Percentiles rank a stretch among this genome's conserved stretches.
Conservation (phyloP, 2,113 vertebrate species). For the Dipodomys merriami region DNA sequence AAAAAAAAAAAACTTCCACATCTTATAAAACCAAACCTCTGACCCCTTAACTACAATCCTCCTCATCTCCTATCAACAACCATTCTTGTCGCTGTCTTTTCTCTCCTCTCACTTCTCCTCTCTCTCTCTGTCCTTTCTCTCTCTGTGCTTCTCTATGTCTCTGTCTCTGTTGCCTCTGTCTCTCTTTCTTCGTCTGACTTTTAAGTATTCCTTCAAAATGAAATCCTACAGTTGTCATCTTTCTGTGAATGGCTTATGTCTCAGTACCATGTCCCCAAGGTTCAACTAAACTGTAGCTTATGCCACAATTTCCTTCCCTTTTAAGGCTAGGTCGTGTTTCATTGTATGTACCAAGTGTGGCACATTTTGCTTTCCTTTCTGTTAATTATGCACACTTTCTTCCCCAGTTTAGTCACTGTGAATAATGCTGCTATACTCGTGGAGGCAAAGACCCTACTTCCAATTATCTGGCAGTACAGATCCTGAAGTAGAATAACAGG, state of each 20-base stretch:
- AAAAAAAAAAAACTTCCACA: not conserved
- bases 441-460: not conserved
- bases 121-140: not conserved
- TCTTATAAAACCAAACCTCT: not conserved
- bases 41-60: not conserved
- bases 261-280: not conserved
- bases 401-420: not conserved
- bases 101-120: too few species aligned
- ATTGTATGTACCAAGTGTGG: not conserved
- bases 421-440: not conserved
- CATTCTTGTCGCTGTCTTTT: not conserved
- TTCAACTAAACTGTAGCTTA: not conserved
- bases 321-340: not conserved
- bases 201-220: not conserved
- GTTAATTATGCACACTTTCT: not conserved
- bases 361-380: not conserved
- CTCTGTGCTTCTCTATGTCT: not conserved
- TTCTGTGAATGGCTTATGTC: not conserved
- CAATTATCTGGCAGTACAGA: not conserved
- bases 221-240: not conserved
- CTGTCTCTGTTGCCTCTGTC: too few species aligned
- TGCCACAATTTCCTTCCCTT: not conserved
- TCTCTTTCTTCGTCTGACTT: not conserved
- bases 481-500: not conserved
- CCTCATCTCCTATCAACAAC: not conserved